Evolutionary conservation across 1,140 invertebrate genomes (phyloP), one percentile per base, ranked within the genome.

Genomic region (Andricus grossulariae): DNA sequence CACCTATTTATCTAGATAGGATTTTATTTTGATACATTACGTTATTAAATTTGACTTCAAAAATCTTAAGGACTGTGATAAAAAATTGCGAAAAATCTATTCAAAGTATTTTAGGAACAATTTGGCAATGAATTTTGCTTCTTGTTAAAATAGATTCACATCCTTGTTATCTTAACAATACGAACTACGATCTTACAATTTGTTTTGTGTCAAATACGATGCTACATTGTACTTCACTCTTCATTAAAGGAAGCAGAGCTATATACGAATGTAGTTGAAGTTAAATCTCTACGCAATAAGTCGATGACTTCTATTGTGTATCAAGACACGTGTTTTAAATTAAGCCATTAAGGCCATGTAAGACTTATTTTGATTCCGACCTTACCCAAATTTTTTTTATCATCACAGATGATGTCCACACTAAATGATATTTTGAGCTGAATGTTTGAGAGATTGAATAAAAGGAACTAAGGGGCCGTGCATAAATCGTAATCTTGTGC

Each of bases 231-330:
- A 45, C 60, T 66, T 66, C 60, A n/a, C 25, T 66, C 21, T 60
- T 60, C 57, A 21, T 25, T 60, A 60, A 60, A 25, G 25, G 57
- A 15, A 25, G 57, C 57, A 16, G 60, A 66, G 25, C 60, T 66
- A 66, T 66, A 66, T 66, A 66, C 57, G 39, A 21, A 60, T 60
- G 55, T 60, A 60, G 60, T 66, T 66, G 25, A 66, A 66, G 60
- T 39, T 66, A 39, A 66, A 39, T 66, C 39, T 66, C 60, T 15
- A 66, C 60, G 60, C 60, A 66, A 66, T 66, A 66, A 66, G 25
- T 66, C 60, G 60, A 66, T 66, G 60, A 66, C 25, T 66, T 66
- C 25, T 16, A 39, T 6, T 39, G 10, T 45, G 10, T 45, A 10
- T 11, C 39, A 45, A 45, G 39, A 45, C 60, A 45, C 60, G 25